phyloP scores from a whole-genome alignment of 2,113 vertebrate species.

The Megaptera novaeangliae region DNA sequence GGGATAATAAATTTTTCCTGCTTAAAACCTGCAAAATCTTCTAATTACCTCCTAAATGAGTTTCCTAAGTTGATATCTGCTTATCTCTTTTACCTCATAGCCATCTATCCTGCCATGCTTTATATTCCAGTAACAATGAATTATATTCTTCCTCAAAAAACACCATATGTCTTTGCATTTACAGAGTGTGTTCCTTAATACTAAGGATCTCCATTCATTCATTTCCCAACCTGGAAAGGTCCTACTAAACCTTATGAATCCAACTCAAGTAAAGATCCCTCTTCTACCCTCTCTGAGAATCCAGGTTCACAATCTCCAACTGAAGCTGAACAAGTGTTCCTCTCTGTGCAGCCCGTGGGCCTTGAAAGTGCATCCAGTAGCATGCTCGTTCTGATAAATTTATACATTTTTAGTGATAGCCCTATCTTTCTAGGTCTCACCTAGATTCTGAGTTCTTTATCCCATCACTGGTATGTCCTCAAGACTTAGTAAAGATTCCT shows the following conservation, averaged over 20 bases:
- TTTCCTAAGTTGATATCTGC: background rate
- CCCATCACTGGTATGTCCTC: background rate
- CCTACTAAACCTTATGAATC: background rate
- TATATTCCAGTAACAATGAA: background rate
- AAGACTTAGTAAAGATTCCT: background rate
- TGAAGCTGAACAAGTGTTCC: background rate
- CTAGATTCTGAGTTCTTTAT: background rate
- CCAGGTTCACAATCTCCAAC: background rate
- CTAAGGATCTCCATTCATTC: background rate
- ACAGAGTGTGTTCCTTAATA: too few species aligned
- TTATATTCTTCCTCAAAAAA: background rate
- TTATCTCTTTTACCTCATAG: background rate
- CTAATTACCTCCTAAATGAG: background rate
- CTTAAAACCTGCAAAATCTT: background rate
- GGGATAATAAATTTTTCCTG: background rate
- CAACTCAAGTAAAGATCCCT: background rate
- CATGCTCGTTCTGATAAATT: background rate
- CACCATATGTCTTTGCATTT: background rate
- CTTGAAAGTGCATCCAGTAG: background rate
- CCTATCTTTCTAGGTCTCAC: background rate
- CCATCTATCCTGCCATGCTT: background rate
- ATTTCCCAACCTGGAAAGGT: background rate
- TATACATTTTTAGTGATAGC: background rate
- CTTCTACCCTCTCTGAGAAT: background rate
- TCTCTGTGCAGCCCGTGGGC: accelerated